Base-by-base conservation (phyloP, 2,113 vertebrate species). In the Archocentrus centrarchus region DNA sequence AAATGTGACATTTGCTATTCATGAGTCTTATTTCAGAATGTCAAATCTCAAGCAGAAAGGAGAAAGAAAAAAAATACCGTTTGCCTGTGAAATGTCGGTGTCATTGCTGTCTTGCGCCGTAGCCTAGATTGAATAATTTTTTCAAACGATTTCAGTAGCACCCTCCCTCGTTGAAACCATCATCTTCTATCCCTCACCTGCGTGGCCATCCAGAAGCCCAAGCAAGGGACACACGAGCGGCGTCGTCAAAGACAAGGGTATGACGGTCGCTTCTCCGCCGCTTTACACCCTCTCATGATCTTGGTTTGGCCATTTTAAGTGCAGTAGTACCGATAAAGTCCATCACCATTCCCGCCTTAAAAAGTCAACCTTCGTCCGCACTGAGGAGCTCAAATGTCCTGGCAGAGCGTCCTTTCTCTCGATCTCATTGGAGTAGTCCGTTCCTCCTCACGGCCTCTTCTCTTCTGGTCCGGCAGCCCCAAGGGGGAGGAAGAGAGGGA, bases 321-420 rank as follows among this genome's bases (percentile, higher is more conserved):
- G 86, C 84, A 87, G 92, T 86, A 88, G 82, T 59, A 86, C 88
- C 87, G 87, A 80, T 27, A 86, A 86, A 92, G 88, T 89, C 92
- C 89, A 90, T 94, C 93, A 94, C 89, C 93, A 95, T 95, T 91
- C 92, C 92, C 93, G 75, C 91, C 93, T 93, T 80, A 79, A 88
- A 82, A 84, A 90, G 80, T 91, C 88, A 89, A 85, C 89, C 86
- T 87, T 57, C 41, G 81, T 91, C 92, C 85, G 92, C 92, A 92
- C 90, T 37, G 88, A 87, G 82, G 8, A 90, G 75, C 90, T 87
- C 89, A 44, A 90, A 88, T 88, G 92, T 94, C 93, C 90, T 93
- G 89, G 79, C 88, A 68, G 82, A 60, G 91, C 89, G 91, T 93
- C 89, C 85, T 90, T 73, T 83, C 85, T 83, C 77, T 35, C 27